Conservation (phyloP, 1,140 invertebrate species). For the Meloidogyne floridensis region DNA sequence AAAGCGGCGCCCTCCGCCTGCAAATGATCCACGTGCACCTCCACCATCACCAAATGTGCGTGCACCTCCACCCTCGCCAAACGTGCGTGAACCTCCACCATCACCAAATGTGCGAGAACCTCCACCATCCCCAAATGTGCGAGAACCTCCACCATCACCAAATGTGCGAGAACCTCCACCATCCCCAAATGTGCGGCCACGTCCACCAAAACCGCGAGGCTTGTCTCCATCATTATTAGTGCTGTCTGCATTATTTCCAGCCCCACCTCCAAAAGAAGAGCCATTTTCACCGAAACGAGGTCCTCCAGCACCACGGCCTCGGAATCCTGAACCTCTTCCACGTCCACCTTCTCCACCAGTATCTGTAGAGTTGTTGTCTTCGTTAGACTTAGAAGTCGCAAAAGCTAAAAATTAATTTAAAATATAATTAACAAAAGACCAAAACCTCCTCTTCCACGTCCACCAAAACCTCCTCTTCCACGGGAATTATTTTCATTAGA, state of each 20-base stretch:
- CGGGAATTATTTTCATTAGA: not conserved
- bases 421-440: no score
- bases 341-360: not conserved
- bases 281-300: not conserved
- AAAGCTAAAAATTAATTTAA: not conserved
- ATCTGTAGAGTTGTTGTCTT: not conserved
- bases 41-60: not conserved
- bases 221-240: not conserved
- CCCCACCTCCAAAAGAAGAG: not conserved
- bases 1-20: not conserved
- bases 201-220: constrained; percentile 4
- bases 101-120: not conserved
- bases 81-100: not conserved
- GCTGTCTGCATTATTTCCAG: not conserved
- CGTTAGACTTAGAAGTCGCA: not conserved
- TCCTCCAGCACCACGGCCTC: not conserved
- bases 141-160: not conserved
- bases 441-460: not conserved
- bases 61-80: not conserved
- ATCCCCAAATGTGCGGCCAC: constrained; percentile 10
- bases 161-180: not conserved
- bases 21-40: not conserved
- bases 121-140: not conserved
- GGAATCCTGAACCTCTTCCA: not conserved
- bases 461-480: not conserved